Base-by-base conservation (phyloP, 2,888 invertebrate genomes). In the Nephrocerus scutellatus region DNA sequence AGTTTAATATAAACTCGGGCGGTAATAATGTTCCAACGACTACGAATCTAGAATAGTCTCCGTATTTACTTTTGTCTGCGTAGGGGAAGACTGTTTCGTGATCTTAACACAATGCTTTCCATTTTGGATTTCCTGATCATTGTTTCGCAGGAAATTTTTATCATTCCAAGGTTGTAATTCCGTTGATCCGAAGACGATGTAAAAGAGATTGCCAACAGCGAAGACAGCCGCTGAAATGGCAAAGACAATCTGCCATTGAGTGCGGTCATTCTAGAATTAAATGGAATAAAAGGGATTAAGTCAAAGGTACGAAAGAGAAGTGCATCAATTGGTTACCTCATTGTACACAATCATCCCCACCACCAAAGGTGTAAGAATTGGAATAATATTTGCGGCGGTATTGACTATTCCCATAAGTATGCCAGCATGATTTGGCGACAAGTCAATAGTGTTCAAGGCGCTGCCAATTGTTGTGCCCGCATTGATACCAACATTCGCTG, bases 371-470 rank as follows among this genome's bases (percentile, higher is more conserved):
- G 79, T 79, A 1, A 80, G 43, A 31, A 82, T 73, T 2, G 78
- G 75, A 39, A 77, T 72, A 8, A 77, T 56, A 54, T 77, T 80
- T 0, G 78, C 75, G 1, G 72, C 62, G 1, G 76, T 74, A 55
- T 82, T 82, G 0, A 77, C 75, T 29, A 82, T 72, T 1, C 82
- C 82, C 79, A 82, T 80, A 12, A 82, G 59, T 5, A 76, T 73
- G 3, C 82, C 82, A 1, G 82, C 77, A 56, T 76, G 80, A 48
- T 77, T 79, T 1, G 82, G 80, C 1, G 82, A 75, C 33, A 83
- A 67, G 57, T 82, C 82, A 43, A 82, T 77, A 39, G 80, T 80
- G 53, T 80, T 82, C 1, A 79, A 71, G 26, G 74, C 71, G 48
- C 74, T 75, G 6, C 80, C 80, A 37, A 75, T 74, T 21, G 73